A percentile compares a stretch with the other conserved stretches of the same genome.
Evolutionary conservation across 2,797 vertebrate genomes (phyloP).

Genomic region (Petrocephalus schoutedeni): DNA sequence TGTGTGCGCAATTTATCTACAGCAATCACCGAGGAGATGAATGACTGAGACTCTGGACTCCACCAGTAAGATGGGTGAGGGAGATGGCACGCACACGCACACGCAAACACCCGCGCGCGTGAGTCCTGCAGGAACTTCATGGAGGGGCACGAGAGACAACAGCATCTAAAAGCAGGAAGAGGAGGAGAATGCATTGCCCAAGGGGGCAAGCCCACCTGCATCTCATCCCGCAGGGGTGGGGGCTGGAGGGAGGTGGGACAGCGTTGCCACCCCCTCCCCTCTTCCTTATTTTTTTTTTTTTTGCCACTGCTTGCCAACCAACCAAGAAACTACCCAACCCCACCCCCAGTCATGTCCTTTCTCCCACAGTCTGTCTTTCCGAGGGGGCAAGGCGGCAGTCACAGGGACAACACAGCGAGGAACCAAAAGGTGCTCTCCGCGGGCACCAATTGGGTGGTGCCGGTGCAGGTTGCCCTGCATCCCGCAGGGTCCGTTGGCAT

Average conservation of each 20-base stretch:
- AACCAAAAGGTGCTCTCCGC: conserved; percentile 52
- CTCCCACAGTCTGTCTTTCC: conserved; percentile 28
- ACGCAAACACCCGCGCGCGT: conserved; percentile 53
- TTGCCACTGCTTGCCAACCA: conserved; percentile 64
- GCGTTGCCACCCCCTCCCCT: conserved; percentile 57
- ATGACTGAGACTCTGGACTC: conserved; percentile 75
- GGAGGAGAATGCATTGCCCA: conserved; percentile 71
- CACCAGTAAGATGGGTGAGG: conserved; percentile 64
- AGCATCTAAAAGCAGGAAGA: conserved; percentile 45
- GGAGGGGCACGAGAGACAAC: conserved; percentile 64
- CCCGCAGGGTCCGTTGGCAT: conserved; percentile 79
- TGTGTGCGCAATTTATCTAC: conserved; percentile 70
- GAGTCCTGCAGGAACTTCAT: conserved; percentile 73
- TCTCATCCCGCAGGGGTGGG: conserved; percentile 50
- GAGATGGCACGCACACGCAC: conserved; percentile 67
- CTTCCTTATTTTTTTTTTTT: conserved; percentile 38
- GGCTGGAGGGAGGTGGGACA: conserved; percentile 64
- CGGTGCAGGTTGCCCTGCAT: conserved; percentile 63
- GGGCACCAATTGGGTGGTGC: conserved; percentile 65
- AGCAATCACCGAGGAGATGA: conserved; percentile 79
- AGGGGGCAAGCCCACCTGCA: conserved; percentile 69
- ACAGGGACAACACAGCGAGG: conserved; percentile 58
- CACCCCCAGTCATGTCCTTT: conserved; percentile 55
- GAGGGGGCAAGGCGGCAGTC: conserved; percentile 57
- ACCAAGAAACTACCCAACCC: conserved; percentile 69